A percentile compares a stretch with the other conserved stretches of the same genome.
These are phyloP conservation scores for Mormyrops attenuatus DNA, from an alignment of 2,797 vertebrate genomes.

Conservation along the genomic window DNA sequence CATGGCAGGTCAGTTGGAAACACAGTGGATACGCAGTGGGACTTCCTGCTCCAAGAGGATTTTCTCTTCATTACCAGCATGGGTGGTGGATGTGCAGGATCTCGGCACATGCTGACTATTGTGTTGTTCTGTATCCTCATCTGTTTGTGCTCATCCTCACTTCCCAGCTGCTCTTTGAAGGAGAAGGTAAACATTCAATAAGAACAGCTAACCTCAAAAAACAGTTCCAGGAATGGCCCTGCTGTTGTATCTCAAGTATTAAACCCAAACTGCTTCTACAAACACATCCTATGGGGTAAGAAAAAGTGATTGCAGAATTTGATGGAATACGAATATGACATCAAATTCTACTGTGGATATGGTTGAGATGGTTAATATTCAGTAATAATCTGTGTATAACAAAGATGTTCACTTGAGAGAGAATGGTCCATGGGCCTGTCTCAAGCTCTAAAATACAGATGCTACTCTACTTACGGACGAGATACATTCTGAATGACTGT, in stretches of 20 bases:
- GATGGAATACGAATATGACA: not conserved
- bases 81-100: not conserved
- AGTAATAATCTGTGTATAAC: not conserved
- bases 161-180: not conserved
- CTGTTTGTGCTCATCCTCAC: not conserved
- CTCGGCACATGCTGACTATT: not conserved
- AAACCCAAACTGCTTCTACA: not conserved
- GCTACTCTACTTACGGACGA: too few species aligned
- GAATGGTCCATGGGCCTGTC: not conserved
- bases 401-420: not conserved
- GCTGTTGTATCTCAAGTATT: not conserved
- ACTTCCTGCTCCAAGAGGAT: not conserved
- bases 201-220: not conserved
- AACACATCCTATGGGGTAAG: not conserved
- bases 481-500: too few species aligned
- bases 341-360: not conserved
- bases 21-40: not conserved
- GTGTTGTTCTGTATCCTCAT: not conserved
- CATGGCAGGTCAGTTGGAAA: not conserved
- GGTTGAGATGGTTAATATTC: not conserved
- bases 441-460: not conserved
- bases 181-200: not conserved
- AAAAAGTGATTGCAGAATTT: not conserved
- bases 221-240: not conserved
- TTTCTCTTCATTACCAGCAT: not conserved